These are phyloP conservation scores for Thalpophila matura DNA, from an alignment of 2,888 invertebrate genomes.

Conservation along the genomic window DNA sequence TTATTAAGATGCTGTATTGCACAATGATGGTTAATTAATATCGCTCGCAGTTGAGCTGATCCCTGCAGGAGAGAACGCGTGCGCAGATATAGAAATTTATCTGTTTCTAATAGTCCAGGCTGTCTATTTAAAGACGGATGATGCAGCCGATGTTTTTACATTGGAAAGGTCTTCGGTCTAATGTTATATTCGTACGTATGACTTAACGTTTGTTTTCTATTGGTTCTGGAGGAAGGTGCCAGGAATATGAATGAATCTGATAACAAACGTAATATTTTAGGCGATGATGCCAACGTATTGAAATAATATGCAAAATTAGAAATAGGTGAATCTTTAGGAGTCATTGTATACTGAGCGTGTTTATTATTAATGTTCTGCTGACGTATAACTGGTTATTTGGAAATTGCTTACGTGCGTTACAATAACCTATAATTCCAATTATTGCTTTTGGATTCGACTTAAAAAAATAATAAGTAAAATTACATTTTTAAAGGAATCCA, in stretches of 20 bases:
- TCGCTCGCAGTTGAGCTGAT: not conserved
- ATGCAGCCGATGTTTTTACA: constrained; percentile 67
- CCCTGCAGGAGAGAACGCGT: constrained; percentile 17
- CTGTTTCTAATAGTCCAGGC: constrained; percentile 65
- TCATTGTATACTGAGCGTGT: constrained; percentile 11
- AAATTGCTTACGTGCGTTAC: constrained; percentile 5
- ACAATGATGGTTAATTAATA: not conserved
- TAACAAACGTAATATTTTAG: constrained; percentile 25
- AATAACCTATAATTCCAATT: no score
- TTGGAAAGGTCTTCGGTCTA: constrained; percentile 56
- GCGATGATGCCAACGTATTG: constrained; percentile 10
- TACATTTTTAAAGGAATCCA: no score
- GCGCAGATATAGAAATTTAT: constrained; percentile 55
- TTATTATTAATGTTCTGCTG: constrained; percentile 7
- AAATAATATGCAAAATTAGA: not conserved
- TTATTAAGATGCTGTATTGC: constrained; percentile 12
- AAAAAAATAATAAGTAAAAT: no score
- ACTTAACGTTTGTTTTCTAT: constrained; percentile 58
- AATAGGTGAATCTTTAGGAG: not conserved
- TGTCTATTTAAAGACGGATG: constrained; percentile 66
- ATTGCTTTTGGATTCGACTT: no score
- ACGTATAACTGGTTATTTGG: constrained; percentile 3
- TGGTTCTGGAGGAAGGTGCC: constrained; percentile 40
- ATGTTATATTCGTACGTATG: constrained; percentile 61
- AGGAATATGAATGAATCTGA: constrained; percentile 57